Evolutionary conservation across 1,140 invertebrate species (phyloP).

Genomic region (Brachionus plicatilis): DNA sequence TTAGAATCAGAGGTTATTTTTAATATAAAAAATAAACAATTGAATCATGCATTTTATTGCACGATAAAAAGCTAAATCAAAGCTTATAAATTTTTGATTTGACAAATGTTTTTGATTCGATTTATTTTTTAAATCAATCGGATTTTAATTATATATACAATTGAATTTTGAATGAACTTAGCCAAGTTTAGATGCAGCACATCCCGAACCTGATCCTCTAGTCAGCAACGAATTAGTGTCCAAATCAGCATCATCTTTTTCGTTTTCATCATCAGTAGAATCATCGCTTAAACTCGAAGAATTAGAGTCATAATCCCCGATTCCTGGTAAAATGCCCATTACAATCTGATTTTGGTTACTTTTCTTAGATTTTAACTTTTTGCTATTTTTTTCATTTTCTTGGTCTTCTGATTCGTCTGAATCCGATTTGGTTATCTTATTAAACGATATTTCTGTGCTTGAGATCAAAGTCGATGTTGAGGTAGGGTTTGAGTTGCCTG

Average conservation of each 20-base stretch:
- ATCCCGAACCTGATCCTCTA: not conserved
- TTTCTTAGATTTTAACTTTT: constrained; percentile 15
- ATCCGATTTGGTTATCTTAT: not conserved
- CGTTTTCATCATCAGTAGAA: constrained; percentile 1
- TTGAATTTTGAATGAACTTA: not conserved
- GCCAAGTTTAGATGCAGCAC: not conserved
- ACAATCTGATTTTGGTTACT: constrained; percentile 11
- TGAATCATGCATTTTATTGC: not conserved
- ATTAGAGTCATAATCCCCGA: constrained; percentile 22
- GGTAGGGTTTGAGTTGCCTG: not conserved
- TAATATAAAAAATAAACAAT: not conserved
- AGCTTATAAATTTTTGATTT: not conserved
- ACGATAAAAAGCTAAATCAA: not conserved
- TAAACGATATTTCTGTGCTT: constrained; percentile 10
- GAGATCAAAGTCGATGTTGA: constrained; percentile 4
- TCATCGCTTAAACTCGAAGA: constrained; percentile 14
- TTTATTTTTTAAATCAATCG: not conserved
- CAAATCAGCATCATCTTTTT: not conserved
- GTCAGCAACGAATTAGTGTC: not conserved
- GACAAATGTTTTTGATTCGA: not conserved
- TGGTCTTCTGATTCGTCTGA: not conserved
- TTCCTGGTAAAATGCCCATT: not conserved
- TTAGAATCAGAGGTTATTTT: not conserved
- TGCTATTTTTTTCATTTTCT: not conserved
- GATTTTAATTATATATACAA: not conserved